Conservation (phyloP, 2,888 invertebrate species). For the Platycnemis pennipes region DNA sequence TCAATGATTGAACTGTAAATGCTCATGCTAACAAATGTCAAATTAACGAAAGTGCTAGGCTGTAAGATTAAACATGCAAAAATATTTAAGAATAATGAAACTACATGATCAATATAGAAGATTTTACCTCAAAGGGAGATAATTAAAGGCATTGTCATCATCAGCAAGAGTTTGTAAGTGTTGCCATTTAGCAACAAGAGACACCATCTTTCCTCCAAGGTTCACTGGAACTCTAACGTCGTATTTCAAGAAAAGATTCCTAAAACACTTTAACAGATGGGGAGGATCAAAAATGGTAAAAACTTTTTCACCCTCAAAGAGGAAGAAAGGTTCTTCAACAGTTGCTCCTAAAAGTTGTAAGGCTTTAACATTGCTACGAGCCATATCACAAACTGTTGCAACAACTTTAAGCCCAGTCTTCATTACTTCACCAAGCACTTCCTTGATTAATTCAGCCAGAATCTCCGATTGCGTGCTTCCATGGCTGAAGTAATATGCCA, state of each 20-base stretch:
- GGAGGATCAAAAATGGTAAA: conserved; percentile 67
- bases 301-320: conserved; percentile 50
- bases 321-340: too few species aligned
- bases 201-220: not conserved
- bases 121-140: too few species aligned
- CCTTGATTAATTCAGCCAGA: conserved; percentile 19
- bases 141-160: not conserved
- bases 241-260: conserved; percentile 47
- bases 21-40: too few species aligned
- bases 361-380: conserved; percentile 64
- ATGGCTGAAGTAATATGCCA: conserved; percentile 66
- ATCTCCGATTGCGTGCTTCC: conserved; percentile 39
- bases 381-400: conserved; percentile 69
- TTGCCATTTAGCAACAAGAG: not conserved
- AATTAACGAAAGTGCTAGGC: too few species aligned
- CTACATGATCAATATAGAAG: too few species aligned
- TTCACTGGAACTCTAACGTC: too few species aligned
- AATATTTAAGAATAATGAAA: too few species aligned
- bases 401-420: conserved; percentile 66
- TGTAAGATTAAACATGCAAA: too few species aligned
- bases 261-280: conserved; percentile 65
- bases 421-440: conserved; percentile 35
- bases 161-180: not conserved
- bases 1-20: too few species aligned
- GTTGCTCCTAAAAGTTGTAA: not conserved